These are phyloP conservation scores for Polyommatus icarus DNA, from an alignment of 2,888 invertebrate genomes.

Conservation along the genomic window DNA sequence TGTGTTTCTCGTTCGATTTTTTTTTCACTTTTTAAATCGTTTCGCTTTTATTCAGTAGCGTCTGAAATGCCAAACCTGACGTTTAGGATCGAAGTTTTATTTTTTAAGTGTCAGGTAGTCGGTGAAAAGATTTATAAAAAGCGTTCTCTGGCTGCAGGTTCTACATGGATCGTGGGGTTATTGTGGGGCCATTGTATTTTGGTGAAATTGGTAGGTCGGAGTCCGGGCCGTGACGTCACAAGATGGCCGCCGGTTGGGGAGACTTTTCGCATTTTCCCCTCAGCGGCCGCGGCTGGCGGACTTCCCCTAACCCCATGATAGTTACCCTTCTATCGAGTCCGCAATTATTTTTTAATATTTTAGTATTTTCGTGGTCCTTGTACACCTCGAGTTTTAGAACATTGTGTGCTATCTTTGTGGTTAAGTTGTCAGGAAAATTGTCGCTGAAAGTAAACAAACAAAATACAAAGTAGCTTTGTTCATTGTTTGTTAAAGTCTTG, in stretches of 20 bases:
- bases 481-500: too few relatives aligned
- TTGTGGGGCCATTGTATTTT: not conserved
- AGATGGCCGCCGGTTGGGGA: constrained; percentile 72
- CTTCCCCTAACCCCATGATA: constrained; percentile 37
- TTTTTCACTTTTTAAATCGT: constrained; percentile 51
- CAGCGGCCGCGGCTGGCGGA: constrained; percentile 50
- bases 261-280: constrained; percentile 78
- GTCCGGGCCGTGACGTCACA: constrained; percentile 76
- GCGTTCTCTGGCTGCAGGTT: not conserved
- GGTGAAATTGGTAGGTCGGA: constrained; percentile 42
- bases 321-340: constrained; percentile 2
- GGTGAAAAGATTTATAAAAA: constrained; percentile 19
- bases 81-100: constrained; percentile 38
- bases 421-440: not conserved
- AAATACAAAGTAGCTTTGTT: not conserved
- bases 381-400: not conserved
- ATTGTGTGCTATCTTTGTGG: not conserved
- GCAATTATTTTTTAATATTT: constrained; percentile 30
- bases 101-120: constrained; percentile 34
- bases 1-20: constrained; percentile 52
- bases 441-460: not conserved
- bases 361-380: constrained; percentile 14
- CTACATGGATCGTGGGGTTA: not conserved
- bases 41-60: constrained; percentile 55
- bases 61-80: constrained; percentile 58